Conservation (phyloP, 2,797 vertebrate genomes). For the Apogon hyalosoma region DNA sequence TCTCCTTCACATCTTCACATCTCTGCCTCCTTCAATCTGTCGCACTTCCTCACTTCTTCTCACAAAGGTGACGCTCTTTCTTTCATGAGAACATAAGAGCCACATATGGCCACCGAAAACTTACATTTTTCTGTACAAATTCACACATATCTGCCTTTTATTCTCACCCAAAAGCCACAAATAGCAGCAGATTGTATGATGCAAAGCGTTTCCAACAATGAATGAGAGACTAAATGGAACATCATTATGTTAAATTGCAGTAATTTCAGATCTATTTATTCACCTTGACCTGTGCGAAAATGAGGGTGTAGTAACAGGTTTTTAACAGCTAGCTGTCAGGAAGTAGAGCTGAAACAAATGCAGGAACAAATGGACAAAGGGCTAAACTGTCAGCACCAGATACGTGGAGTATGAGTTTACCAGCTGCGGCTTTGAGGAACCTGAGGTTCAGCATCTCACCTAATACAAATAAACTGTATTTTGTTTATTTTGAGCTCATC, state of each 20-base stretch:
- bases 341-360: neutral
- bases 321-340: conserved; percentile 11
- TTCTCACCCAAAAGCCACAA: neutral
- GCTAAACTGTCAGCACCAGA: neutral
- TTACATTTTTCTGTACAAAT: neutral
- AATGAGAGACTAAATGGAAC: conserved; percentile 11
- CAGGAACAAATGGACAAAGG: neutral
- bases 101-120: neutral
- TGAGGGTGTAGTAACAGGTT: neutral
- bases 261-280: conserved; percentile 4
- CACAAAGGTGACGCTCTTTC: neutral
- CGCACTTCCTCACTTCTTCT: conserved; percentile 13
- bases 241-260: conserved; percentile 31
- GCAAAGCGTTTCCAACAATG: conserved; percentile 1
- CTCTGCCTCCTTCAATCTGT: conserved; percentile 1
- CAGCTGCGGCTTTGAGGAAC: neutral
- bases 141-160: neutral
- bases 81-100: neutral
- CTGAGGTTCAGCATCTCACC: no score
- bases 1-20: conserved; percentile 11
- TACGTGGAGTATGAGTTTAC: no score
- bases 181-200: neutral
- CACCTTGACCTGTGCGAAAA: conserved; percentile 9
- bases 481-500: no score
- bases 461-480: no score